Evolutionary conservation across 2,797 vertebrate genomes (phyloP), one percentile per base, ranked within the genome.

Genomic region (Phataginus tetradactyla): DNA sequence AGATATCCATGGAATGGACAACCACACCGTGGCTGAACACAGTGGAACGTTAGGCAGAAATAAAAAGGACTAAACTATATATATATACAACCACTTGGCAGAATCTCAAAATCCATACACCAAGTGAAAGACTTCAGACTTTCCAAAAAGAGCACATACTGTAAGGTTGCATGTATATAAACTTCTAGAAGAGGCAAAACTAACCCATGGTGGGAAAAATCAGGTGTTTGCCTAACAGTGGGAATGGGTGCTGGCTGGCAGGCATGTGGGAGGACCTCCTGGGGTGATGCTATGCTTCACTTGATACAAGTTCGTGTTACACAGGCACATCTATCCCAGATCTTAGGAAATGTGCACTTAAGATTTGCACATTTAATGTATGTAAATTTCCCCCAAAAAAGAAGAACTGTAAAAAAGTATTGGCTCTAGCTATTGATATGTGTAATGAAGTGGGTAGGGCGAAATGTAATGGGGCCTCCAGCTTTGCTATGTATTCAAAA

Each of bases 171-270:
- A 0, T 21, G 63, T 77, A 21, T 25, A 69, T 15, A 45, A 55
- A 83, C 17, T 74, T 77, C 37, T 45, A 8, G 45, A 32, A 51
- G 45, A 75, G 32, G 23, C 18, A 37, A 64, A 72, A 51, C 3
- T 1, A 39, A 45, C 25, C 23, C 4, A 12, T 2, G 13, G 57
- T 37, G 4, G 86, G 4, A 64, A 64, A 45, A 0, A 23, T 45
- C 15, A 13, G 0, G 10, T 34, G 7, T 18, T n/a, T 59, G 45
- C 39, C 51, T 63, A 27, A 20, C 9, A 27, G 17, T 2, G 7
- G 20, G 55, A 13, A 32, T 12, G 10, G 63, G 32, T 4, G 13
- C 74, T 1, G 0, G 11, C 1, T 21, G 77, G 17, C n/a, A 8
- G 88, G 14, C 7, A 0, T 3, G 1, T 1, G 14, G 32, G 75